phyloP scores from a whole-genome alignment of 2,113 vertebrate genomes.

The Antechinus stuartii region DNA sequence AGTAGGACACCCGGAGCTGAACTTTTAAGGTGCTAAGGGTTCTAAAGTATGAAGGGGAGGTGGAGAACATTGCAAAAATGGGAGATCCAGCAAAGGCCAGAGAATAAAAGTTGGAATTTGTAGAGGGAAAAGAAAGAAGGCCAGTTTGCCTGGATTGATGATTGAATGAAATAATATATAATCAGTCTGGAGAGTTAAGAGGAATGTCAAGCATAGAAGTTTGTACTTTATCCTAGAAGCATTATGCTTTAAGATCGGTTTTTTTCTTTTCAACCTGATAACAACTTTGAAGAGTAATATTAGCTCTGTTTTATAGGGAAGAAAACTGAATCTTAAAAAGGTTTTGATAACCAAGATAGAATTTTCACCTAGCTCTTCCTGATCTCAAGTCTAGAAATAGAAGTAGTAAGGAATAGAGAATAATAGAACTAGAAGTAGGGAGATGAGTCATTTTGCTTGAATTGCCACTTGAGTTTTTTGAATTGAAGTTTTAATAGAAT shows the following conservation, averaged over 20 bases:
- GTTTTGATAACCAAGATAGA: not conserved
- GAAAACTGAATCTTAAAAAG: not conserved
- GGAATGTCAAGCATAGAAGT: not conserved
- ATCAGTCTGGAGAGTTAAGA: not conserved
- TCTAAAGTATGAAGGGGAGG: not conserved
- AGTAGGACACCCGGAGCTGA: not conserved
- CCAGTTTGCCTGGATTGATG: not conserved
- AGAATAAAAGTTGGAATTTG: not conserved
- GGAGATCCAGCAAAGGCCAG: not conserved
- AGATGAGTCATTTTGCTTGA: not conserved
- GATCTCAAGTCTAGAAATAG: not conserved
- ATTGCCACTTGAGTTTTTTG: not conserved
- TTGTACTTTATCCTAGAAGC: not conserved
- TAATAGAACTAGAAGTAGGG: not conserved
- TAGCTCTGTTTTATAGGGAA: not conserved
- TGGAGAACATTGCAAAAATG: not conserved
- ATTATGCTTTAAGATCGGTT: not conserved
- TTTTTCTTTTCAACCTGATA: not conserved
- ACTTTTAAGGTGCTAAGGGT: not conserved
- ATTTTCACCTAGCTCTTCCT: not conserved
- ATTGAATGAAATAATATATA: not conserved
- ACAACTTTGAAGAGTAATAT: not conserved
- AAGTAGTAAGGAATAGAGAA: not conserved
- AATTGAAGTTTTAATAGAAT: not conserved
- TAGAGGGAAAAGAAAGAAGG: not conserved